Base-by-base conservation (phyloP, 2,888 invertebrate genomes). In the Cantharis lateralis region DNA sequence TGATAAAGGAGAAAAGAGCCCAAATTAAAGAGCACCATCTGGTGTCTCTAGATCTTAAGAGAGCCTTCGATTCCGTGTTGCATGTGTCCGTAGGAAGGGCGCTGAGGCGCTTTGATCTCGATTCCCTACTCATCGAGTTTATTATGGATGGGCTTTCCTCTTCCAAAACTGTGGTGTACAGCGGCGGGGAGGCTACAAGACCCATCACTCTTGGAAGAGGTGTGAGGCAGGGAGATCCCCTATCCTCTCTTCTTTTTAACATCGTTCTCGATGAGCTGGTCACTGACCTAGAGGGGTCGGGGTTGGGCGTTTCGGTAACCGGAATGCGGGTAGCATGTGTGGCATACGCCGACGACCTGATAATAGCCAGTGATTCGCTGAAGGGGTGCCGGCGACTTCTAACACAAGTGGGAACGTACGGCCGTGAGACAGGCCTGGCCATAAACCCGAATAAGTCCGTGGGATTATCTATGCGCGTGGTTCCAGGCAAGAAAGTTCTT, bases 201-300 rank as follows among this genome's bases (percentile, higher is more conserved):
- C 3, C 4, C 20, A 20, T 61, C 61, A 61, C 13, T 4, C 2
- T 61, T 2, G 2, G 13, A 2, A 13, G 61, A 5, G 61, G 61
- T 2, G 61, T 61, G 3, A 61, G 15, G 7, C 13, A 61, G 61
- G 61, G 61, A 3, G 61, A 61, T 61, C 61, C 61, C 13, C 26
- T 78, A 11, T 77, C 73, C 0, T 77, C 80, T 9, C 7, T 74
- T 0, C 24, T 80, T 1, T 79, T 80, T 69, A 77, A 80, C 15
- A 16, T 77, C 18, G 69, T 80, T 3, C 15, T 77, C 18, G 78
- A 78, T 16, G 76, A 79, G 26, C 24, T 77, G 3, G n/a, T 79
- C 0, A 20, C 32, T n/a, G 24, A 15, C 11, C 62, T 79, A 62
- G 62, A 76, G 11, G 16, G n/a, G 61, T 16, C 15, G 2, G 26